Percentiles rank a stretch among this genome's conserved stretches.
Conservation (phyloP, 2,888 invertebrate genomes). For the Melieria picta region DNA sequence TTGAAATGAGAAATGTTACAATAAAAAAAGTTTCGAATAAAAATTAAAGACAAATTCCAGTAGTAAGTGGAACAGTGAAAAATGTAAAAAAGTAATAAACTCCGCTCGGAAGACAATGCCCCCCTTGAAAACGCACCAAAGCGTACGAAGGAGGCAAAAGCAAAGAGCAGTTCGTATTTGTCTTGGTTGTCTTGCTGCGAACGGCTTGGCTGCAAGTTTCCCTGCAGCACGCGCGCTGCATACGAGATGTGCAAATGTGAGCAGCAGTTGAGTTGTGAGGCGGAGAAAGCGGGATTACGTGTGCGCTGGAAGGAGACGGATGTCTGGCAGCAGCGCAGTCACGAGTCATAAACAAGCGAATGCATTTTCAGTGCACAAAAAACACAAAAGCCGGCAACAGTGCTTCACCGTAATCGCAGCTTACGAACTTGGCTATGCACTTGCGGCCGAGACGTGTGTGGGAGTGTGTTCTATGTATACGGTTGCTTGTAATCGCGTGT, state of each 20-base stretch:
- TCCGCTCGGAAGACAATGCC: slow-evolving; percentile 29
- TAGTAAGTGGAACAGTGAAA: slow-evolving; percentile 23
- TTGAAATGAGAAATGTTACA: neutral
- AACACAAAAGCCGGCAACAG: too few relatives aligned
- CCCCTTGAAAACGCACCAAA: neutral
- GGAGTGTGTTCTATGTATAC: too few relatives aligned
- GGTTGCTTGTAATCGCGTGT: too few relatives aligned
- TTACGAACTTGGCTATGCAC: neutral
- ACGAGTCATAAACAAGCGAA: too few relatives aligned
- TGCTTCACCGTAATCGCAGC: too few relatives aligned
- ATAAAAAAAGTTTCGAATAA: neutral
- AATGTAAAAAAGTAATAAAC: slow-evolving; percentile 29
- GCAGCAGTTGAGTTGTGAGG: too few relatives aligned
- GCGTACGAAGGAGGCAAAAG: neutral
- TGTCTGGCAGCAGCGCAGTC: too few relatives aligned
- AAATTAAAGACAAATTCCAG: neutral
- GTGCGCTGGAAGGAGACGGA: too few relatives aligned
- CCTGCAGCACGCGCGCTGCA: slow-evolving; percentile 2
- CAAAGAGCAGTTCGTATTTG: slow-evolving; percentile 1
- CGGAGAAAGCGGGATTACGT: too few relatives aligned
- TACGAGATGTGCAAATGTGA: slow-evolving; percentile 4
- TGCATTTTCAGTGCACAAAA: too few relatives aligned
- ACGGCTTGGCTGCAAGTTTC: slow-evolving; percentile 1
- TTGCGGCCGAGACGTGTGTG: too few relatives aligned
- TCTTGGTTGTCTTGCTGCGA: neutral